Percentiles rank a stretch among this genome's conserved stretches.
Conservation (phyloP, 2,888 invertebrate species). For the Pemphredon lugubris region DNA sequence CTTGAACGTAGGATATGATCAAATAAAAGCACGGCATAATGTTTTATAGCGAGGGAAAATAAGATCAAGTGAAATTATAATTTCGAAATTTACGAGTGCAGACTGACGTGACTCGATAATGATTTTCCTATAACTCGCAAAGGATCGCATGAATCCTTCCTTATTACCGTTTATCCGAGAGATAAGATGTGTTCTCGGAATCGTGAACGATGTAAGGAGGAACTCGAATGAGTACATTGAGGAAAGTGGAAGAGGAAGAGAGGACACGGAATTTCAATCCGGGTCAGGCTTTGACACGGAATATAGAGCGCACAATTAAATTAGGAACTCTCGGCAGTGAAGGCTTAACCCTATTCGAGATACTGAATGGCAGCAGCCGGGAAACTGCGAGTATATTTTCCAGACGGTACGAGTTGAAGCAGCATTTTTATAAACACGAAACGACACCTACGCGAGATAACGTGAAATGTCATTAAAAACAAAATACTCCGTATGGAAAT, state of each 20-base stretch:
- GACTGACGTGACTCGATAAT: too few species aligned
- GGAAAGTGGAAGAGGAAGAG: not conserved
- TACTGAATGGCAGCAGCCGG: not conserved
- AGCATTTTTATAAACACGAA: not conserved
- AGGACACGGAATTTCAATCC: conserved; percentile 13
- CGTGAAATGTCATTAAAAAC: too few species aligned
- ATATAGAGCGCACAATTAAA: conserved; percentile 31
- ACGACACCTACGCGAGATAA: not conserved
- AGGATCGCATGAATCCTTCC: not conserved
- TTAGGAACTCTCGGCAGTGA: conserved; percentile 19
- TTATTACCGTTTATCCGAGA: not conserved
- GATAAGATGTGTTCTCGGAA: conserved; percentile 2
- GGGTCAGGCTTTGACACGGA: conserved; percentile 29
- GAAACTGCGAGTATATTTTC: conserved; percentile 9
- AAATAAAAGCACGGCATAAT: too few species aligned
- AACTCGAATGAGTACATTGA: conserved; percentile 16
- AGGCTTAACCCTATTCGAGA: conserved; percentile 15
- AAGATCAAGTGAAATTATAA: too few species aligned
- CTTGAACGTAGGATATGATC: too few species aligned
- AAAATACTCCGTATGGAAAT: too few species aligned
- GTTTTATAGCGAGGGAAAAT: too few species aligned
- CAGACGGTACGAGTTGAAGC: not conserved
- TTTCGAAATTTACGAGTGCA: too few species aligned
- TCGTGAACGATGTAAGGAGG: conserved; percentile 27
- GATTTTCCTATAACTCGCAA: too few species aligned